Conservation (phyloP, 2,113 vertebrate species). For the Zapornia atra region DNA sequence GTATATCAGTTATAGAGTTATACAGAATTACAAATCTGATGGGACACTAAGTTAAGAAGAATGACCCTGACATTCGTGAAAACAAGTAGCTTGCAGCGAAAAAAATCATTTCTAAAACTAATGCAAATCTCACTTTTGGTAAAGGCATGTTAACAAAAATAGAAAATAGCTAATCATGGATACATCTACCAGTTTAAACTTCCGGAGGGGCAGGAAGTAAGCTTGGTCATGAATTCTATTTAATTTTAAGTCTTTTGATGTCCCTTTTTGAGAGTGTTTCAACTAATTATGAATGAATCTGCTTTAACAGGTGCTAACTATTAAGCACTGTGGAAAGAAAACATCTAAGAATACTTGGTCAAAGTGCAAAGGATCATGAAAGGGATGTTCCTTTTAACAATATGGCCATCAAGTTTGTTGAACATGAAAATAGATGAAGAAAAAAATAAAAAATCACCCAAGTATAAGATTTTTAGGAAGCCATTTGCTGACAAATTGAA, state of each 20-base stretch:
- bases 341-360: background rate
- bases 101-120: background rate
- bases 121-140: background rate
- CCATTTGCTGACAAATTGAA: background rate
- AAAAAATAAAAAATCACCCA: no score
- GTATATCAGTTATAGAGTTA: background rate
- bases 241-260: background rate
- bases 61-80: background rate
- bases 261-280: background rate
- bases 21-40: background rate
- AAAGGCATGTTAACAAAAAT: background rate
- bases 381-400: background rate
- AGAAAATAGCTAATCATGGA: background rate
- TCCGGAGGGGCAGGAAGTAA: background rate
- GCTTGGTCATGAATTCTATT: background rate
- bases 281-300: background rate
- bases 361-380: background rate
- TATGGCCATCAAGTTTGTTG: background rate
- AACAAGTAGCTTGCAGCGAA: background rate
- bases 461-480: background rate
- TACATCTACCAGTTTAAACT: background rate
- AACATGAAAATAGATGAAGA: background rate
- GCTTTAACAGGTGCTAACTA: background rate
- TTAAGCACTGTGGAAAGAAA: background rate
- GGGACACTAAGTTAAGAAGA: background rate